Evolutionary conservation across 2,888 invertebrate genomes (phyloP).

Genomic region (Cordilura impudica): DNA sequence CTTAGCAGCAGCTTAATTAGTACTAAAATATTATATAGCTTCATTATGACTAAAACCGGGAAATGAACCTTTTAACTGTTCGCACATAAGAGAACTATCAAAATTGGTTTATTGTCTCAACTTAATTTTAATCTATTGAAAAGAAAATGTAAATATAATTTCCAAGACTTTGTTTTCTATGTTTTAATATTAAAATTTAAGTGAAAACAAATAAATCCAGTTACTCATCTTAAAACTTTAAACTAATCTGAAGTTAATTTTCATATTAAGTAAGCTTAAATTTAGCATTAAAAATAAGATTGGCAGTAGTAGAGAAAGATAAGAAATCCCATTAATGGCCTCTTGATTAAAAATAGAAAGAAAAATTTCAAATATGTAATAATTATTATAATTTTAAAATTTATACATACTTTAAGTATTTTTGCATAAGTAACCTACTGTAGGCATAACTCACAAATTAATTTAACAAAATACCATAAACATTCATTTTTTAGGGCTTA

Average conservation of each 20-base stretch:
- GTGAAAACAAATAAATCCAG: not conserved
- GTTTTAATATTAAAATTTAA: slow-evolving; percentile 24
- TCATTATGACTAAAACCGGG: not conserved
- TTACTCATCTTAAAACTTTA: not conserved
- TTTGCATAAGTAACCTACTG: slow-evolving; percentile 28
- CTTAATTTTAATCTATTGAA: not conserved
- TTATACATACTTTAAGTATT: slow-evolving; percentile 51
- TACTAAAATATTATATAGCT: not conserved
- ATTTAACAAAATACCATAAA: not conserved
- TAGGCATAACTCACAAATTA: slow-evolving; percentile 29
- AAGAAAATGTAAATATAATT: slow-evolving; percentile 36
- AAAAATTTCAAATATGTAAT: too few relatives aligned
- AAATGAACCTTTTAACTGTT: not conserved
- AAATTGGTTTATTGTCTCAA: not conserved
- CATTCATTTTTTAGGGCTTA: slow-evolving; percentile 24
- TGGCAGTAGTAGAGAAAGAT: not conserved
- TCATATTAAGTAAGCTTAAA: not conserved
- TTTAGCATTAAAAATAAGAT: not conserved
- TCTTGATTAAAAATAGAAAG: not conserved
- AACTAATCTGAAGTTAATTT: not conserved
- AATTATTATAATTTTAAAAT: not conserved
- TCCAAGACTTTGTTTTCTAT: slow-evolving; percentile 47
- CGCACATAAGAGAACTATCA: too few relatives aligned
- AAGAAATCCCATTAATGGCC: not conserved
- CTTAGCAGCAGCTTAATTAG: slow-evolving; percentile 5